Conservation (phyloP, 2,797 vertebrate species). For the Platalea minor region DNA sequence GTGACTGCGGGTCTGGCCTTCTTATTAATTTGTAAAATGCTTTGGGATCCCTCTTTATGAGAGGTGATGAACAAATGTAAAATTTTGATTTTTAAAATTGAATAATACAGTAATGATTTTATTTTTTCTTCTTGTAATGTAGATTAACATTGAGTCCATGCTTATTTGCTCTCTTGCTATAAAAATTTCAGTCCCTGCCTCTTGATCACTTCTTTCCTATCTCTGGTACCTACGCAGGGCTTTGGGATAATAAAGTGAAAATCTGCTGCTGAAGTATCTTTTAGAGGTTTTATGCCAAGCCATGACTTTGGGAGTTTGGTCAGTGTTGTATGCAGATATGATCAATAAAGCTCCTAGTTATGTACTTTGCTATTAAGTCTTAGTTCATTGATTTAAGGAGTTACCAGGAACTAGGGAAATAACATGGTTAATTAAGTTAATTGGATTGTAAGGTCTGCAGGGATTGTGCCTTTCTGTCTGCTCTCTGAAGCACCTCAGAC, state of each 20-base stretch:
- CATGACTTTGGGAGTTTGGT: neutral
- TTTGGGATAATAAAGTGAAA: neutral
- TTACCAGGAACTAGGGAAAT: conserved; percentile 30
- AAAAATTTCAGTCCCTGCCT: neutral
- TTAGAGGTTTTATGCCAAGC: neutral
- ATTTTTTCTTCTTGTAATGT: neutral
- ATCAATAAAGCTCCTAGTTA: conserved; percentile 48
- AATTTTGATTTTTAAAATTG: neutral
- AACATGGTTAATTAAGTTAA: conserved; percentile 62
- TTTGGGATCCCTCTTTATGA: neutral
- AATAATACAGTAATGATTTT: neutral
- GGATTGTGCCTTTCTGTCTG: conserved; percentile 1
- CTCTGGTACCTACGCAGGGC: neutral
- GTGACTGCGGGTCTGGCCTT: neutral
- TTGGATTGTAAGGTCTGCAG: conserved; percentile 12
- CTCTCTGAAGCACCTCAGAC: neutral
- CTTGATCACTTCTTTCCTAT: neutral
- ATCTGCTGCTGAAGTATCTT: neutral
- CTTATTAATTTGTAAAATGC: neutral
- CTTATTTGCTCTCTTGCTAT: neutral
- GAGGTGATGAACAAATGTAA: neutral
- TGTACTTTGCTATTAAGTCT: conserved; percentile 18
- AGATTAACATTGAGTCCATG: neutral
- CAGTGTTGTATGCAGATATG: neutral
- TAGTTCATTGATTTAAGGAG: conserved; percentile 48